Base-by-base conservation (phyloP, 2,797 vertebrate genomes). In the Takifugu ocellatus region DNA sequence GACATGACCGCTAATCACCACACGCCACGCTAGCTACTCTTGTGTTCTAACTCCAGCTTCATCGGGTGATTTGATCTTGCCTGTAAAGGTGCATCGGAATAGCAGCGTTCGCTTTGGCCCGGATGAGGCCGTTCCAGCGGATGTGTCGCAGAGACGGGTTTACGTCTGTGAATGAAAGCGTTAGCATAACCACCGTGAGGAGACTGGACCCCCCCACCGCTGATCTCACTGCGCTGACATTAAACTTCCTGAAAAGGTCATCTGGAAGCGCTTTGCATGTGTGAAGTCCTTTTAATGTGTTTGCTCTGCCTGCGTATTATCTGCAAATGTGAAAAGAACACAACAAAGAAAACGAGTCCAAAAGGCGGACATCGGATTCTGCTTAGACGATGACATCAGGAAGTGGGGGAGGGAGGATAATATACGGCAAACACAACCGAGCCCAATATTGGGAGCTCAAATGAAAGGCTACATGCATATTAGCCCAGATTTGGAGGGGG, bases 231-330 rank as follows among this genome's bases (percentile, higher is more conserved):
- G 26, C 39, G 1, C 49, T 68, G 45, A 46, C 51, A 75, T 77
- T 58, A 78, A 76, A 70, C 56, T 52, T 49, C 51, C 49, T 66
- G 59, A 50, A 75, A 73, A 78, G 71, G 65, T 68, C 69, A 54
- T 54, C 63, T 6, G n/a, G 31, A 74, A 72, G 54, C 50, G 58
- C 56, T 78, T 70, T 54, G 26, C 56, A 54, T 54, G 45, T 33
- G 54, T 66, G 53, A 68, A 77, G 70, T 73, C 36, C 36, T 55
- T 47, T 21, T 70, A 33, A 49, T 59, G n/a, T 48, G 21, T 48
- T 66, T 54, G 70, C 68, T 67, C 3, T 39, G 36, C 12, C 36
- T 39, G 12, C 5, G 36, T 4, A 39, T 39, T 14, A 39, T 39
- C 36, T 39, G 36, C 36, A 39, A 39, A 39, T 39, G 36, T 39